phyloP scores from a whole-genome alignment of 2,797 vertebrate species.

The Myotis findleyi region DNA sequence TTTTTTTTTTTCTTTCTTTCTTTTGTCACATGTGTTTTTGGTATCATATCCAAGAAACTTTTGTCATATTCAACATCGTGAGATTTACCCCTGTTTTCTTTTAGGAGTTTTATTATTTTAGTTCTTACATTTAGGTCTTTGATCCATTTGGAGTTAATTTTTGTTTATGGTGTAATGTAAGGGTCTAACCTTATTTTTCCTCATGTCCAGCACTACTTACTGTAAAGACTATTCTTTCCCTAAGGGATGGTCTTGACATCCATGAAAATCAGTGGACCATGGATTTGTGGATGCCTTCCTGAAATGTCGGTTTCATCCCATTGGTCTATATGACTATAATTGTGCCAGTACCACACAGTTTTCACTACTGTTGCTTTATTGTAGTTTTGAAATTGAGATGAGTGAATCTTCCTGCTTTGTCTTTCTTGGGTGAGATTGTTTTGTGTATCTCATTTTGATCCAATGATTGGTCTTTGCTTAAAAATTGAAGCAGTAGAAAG shows the following conservation, averaged over 20 bases:
- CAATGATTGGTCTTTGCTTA: not conserved
- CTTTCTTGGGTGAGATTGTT: not conserved
- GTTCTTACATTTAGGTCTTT: not conserved
- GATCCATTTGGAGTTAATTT: not conserved
- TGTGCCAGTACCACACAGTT: not conserved
- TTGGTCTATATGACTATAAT: not conserved
- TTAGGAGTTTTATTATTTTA: not conserved
- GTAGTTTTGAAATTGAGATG: not conserved
- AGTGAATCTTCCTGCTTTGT: not conserved
- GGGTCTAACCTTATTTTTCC: not conserved
- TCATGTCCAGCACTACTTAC: not conserved
- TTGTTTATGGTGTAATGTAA: not conserved
- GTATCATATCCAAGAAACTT: not conserved
- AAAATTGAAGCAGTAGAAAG: not conserved
- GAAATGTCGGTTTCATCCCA: not conserved
- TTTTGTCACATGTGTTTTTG: not conserved
- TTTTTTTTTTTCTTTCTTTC: not conserved
- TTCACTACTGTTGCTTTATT: not conserved
- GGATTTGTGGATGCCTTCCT: not conserved
- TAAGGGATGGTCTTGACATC: not conserved
- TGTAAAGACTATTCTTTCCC: not conserved
- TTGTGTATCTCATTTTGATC: not conserved
- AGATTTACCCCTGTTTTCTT: not conserved
- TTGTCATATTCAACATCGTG: not conserved
- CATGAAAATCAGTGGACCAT: not conserved